Base-by-base conservation (phyloP, 2,113 vertebrate species). In the Benthochromis sp. region DNA sequence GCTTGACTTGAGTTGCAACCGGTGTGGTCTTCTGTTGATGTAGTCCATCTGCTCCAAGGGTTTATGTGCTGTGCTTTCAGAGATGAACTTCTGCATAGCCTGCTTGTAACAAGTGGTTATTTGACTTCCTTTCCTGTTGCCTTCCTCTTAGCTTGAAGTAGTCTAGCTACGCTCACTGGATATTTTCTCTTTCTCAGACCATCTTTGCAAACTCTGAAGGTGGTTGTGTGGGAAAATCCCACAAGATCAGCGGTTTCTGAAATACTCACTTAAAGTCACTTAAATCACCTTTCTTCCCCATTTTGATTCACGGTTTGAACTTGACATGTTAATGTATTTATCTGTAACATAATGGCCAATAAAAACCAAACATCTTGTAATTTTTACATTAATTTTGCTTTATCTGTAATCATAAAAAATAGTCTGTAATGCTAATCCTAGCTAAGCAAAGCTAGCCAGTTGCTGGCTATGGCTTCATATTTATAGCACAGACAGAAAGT, bases 401-500 rank as follows among this genome's bases (percentile, higher is more conserved):
- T 3, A 38, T 50, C 1, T 24, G 14, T 2, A 16, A 83, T 10
- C 0, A 2, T 50, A 50, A 50, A 1, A 63, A 21, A 24, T 9
- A 76, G 3, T 16, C 8, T 71, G 36, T 63, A 38, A 66, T 36
- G 36, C n/a, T 76, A 76, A 47, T 5, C 24, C 16, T 63, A 11
- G 29, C 9, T 0, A 10, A 61, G 38, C 12, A 27, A 45, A 45
- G 21, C 21, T 76, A 2, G 14, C 40, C 66, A 9, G 36, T 43
- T 43, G 66, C 66, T 16, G 8, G 36, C 14, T 29, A 17, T 73
- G 8, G 38, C 21, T 45, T 76, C 69, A 47, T 45, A 17, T 76
- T 47, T 19, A 12, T 1, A 27, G 24, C 43, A 76, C 43, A 76
- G 21, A 10, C 2, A 24, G 6, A 76, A 47, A 29, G 43, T 50